A percentile compares a stretch with the other conserved stretches of the same genome.
phyloP scores from a whole-genome alignment of 2,888 invertebrate species.

The Pristionchus entomophagus region DNA sequence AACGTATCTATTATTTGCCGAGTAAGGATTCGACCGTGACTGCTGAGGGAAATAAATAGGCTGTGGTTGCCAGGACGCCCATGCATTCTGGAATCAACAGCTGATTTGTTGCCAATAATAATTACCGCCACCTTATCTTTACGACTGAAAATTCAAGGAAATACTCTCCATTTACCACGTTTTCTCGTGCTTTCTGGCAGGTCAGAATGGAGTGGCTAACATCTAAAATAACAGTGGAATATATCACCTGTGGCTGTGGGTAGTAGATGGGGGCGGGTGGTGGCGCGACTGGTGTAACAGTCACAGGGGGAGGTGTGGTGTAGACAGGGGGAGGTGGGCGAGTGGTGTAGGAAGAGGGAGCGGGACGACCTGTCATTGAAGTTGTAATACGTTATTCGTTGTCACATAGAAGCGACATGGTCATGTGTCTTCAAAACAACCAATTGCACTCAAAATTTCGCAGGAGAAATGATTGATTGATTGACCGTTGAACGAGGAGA shows the following conservation, averaged over 20 bases:
- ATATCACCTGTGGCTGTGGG: not conserved
- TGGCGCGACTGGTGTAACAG: not conserved
- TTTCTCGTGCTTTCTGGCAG: too few relatives aligned
- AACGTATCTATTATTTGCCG: not conserved
- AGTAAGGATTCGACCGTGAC: not conserved
- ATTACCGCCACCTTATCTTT: too few relatives aligned
- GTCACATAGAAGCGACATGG: too few relatives aligned
- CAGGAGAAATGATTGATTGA: too few relatives aligned
- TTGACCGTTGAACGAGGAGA: not conserved
- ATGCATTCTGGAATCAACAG: not conserved
- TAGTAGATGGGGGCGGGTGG: not conserved
- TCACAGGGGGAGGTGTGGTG: not conserved
- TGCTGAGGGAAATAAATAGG: slow-evolving; percentile 12
- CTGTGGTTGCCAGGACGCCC: not conserved
- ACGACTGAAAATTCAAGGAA: too few relatives aligned
- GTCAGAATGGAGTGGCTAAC: too few relatives aligned
- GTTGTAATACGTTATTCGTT: too few relatives aligned
- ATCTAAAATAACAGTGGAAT: not conserved
- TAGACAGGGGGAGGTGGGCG: not conserved
- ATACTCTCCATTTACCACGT: not conserved
- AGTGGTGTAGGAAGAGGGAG: not conserved
- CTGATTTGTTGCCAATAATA: not conserved
- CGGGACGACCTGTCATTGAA: slow-evolving; percentile 7
- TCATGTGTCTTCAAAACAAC: too few relatives aligned
- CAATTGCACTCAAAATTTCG: too few relatives aligned